Evolutionary conservation across 2,888 invertebrate species (phyloP).

Genomic region (Acanthosepion lycidas): DNA sequence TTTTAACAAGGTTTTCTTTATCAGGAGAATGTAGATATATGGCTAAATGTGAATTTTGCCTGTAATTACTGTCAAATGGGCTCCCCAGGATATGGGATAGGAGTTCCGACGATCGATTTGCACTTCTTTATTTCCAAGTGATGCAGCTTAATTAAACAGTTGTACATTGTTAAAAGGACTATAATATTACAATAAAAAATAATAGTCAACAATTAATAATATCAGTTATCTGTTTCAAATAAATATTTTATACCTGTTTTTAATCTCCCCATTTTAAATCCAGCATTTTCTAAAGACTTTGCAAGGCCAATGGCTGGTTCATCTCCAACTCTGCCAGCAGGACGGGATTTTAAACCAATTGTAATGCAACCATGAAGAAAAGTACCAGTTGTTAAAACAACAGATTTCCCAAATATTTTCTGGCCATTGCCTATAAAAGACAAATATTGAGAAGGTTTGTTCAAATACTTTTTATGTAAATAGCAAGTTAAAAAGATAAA

Average conservation of each 20-base stretch:
- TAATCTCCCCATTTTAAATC: constrained; percentile 85
- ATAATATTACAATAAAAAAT: too few species aligned
- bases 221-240: neutral
- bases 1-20: too few species aligned
- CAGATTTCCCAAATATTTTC: constrained; percentile 77
- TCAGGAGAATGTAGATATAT: too few species aligned
- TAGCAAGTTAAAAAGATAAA: neutral
- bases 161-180: too few species aligned
- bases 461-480: neutral
- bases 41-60: too few species aligned
- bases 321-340: constrained; percentile 89
- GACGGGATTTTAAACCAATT: constrained; percentile 83
- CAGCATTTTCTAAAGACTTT: constrained; percentile 81
- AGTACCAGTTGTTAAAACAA: constrained; percentile 90
- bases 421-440: constrained; percentile 64
- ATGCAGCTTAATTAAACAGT: too few species aligned
- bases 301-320: constrained; percentile 83
- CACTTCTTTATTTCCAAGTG: too few species aligned
- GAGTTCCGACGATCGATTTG: too few species aligned
- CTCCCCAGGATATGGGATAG: too few species aligned
- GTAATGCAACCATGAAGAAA: constrained; percentile 90
- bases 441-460: neutral
- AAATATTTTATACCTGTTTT: constrained; percentile 81
- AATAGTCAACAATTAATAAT: too few species aligned
- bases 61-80: too few species aligned